Conservation (phyloP, 1,140 invertebrate species). For the Galendromus occidentalis region DNA sequence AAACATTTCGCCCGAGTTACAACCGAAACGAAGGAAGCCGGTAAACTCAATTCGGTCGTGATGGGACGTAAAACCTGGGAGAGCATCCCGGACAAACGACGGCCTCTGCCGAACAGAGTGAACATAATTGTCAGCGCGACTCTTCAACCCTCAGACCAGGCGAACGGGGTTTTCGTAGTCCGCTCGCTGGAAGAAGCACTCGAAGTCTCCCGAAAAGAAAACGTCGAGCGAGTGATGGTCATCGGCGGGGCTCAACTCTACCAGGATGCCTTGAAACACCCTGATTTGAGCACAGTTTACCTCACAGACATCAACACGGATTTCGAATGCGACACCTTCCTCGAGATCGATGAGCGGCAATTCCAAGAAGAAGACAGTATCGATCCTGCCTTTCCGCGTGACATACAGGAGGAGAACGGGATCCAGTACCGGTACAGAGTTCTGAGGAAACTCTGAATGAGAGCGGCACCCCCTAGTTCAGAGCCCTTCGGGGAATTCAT, state of each 20-base stretch:
- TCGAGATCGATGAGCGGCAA: not conserved
- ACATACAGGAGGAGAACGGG: not conserved
- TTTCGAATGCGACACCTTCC: constrained; percentile 8
- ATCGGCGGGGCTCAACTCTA: not conserved
- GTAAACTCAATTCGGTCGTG: not conserved
- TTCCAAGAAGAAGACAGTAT: not conserved
- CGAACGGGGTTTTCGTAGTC: not conserved
- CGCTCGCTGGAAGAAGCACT: not conserved
- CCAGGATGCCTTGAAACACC: not conserved
- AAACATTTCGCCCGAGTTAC: constrained; percentile 4
- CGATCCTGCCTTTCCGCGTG: not conserved
- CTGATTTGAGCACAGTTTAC: not conserved
- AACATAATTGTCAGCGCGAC: not conserved
- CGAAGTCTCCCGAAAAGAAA: not conserved
- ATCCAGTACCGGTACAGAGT: not conserved
- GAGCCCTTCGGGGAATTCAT: no score
- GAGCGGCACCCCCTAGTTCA: no score
- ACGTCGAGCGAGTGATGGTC: not conserved
- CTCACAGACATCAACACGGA: not conserved
- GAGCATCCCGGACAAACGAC: not conserved
- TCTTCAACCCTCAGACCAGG: not conserved
- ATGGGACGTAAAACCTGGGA: constrained; percentile 2
- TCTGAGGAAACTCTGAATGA: not conserved
- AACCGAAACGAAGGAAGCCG: not conserved
- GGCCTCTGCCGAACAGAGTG: not conserved